These are phyloP conservation scores for Ectobius pallidus DNA, from an alignment of 2,888 invertebrate species.

Conservation along the genomic window DNA sequence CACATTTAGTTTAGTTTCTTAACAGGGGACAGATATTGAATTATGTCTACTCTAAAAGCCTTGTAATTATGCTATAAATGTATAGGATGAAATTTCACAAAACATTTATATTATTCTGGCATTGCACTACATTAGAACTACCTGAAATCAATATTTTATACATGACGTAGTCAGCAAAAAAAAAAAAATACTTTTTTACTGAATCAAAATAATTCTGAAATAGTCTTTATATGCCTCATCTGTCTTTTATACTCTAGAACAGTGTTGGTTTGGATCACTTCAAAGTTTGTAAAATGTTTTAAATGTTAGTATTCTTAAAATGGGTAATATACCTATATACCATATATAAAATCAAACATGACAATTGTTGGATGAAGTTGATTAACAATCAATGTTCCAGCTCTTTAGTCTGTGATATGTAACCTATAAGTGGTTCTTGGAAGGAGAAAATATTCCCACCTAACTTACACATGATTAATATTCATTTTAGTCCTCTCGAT, in stretches of 20 bases:
- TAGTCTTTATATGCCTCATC: conserved; percentile 14
- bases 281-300: conserved; percentile 4
- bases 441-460: no score
- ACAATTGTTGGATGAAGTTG: neutral
- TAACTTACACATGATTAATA: no score
- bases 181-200: conserved; percentile 6
- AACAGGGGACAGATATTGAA: neutral
- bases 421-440: no score
- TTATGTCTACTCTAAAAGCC: neutral
- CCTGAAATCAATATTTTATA: conserved; percentile 1
- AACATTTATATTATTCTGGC: neutral
- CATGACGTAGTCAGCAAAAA: neutral
- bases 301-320: neutral
- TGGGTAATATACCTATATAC: neutral
- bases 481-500: no score
- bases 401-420: conserved; percentile 32
- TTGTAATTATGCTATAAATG: neutral
- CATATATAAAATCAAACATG: conserved; percentile 4
- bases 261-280: neutral
- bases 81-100: no score
- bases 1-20: conserved; percentile 3
- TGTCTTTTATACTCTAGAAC: conserved; percentile 12
- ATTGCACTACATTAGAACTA: neutral
- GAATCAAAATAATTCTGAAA: neutral
- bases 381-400: conserved; percentile 21